Conservation (phyloP, 2,113 vertebrate genomes). For the Galeopterus variegatus region DNA sequence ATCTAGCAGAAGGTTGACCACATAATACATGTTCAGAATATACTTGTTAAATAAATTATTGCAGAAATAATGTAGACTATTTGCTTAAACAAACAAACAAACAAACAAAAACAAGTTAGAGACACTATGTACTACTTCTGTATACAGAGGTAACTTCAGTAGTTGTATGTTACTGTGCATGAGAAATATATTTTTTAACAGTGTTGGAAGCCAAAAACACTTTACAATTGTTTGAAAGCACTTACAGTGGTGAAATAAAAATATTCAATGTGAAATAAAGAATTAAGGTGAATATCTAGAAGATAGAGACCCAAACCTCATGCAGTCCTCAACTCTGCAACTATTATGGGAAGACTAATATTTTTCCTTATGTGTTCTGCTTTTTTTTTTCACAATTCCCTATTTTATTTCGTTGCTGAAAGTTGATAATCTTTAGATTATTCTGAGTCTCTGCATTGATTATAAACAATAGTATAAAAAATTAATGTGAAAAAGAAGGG, state of each 20-base stretch:
- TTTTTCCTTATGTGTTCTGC: background rate
- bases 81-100: background rate
- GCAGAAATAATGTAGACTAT: background rate
- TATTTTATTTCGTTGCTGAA: slow-evolving; percentile 1
- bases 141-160: background rate
- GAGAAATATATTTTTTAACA: background rate
- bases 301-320: background rate
- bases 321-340: background rate
- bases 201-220: background rate
- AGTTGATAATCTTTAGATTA: background rate
- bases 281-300: slow-evolving; percentile 26
- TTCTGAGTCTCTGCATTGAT: background rate
- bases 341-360: background rate
- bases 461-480: slow-evolving; percentile 20
- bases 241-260: background rate
- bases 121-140: background rate
- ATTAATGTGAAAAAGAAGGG: background rate
- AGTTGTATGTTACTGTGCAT: background rate
- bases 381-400: background rate
- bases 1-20: slow-evolving; percentile 14
- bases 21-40: background rate
- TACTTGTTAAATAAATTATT: slow-evolving; percentile 31
- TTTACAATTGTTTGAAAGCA: background rate
- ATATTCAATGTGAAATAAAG: background rate
- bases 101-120: slow-evolving; percentile 13